Conservation (phyloP, 2,888 invertebrate species). For the Pterostichus madidus region DNA sequence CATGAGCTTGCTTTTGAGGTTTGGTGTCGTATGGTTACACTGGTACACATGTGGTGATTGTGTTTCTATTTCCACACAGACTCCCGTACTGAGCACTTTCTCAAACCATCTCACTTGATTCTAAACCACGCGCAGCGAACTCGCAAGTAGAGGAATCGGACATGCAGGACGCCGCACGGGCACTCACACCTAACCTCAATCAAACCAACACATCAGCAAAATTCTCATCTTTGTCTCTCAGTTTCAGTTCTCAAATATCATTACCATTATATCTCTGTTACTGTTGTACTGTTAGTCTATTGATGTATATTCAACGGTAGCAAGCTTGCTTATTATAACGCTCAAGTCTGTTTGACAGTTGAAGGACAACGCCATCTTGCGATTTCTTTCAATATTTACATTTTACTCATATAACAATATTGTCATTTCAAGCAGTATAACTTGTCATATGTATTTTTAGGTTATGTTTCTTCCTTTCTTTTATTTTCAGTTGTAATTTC, state of each 20-base stretch:
- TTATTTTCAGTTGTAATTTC: no score
- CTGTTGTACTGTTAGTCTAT: constrained; percentile 23
- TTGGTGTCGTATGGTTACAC: constrained; percentile 37
- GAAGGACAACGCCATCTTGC: not conserved
- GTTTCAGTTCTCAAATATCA: constrained; percentile 42
- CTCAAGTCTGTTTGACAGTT: constrained; percentile 9
- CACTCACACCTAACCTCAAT: constrained; percentile 32
- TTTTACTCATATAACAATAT: no score
- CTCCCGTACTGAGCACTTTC: constrained; percentile 78
- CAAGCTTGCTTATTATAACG: constrained; percentile 25
- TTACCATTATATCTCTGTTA: constrained; percentile 33
- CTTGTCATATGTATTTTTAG: no score
- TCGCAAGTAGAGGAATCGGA: constrained; percentile 68
- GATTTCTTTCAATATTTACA: no score
- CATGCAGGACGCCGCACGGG: constrained; percentile 54
- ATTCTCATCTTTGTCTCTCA: constrained; percentile 40
- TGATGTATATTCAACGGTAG: constrained; percentile 16
- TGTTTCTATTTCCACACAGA: constrained; percentile 74
- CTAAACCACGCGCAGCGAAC: constrained; percentile 73
- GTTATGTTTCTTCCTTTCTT: no score
- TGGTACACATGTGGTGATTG: constrained; percentile 60
- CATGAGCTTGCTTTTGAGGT: not conserved
- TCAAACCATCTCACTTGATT: constrained; percentile 78
- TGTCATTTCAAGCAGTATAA: no score
- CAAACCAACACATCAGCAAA: constrained; percentile 12